phyloP scores from a whole-genome alignment of 2,113 vertebrate species.

The Rhabdornis inornatus region DNA sequence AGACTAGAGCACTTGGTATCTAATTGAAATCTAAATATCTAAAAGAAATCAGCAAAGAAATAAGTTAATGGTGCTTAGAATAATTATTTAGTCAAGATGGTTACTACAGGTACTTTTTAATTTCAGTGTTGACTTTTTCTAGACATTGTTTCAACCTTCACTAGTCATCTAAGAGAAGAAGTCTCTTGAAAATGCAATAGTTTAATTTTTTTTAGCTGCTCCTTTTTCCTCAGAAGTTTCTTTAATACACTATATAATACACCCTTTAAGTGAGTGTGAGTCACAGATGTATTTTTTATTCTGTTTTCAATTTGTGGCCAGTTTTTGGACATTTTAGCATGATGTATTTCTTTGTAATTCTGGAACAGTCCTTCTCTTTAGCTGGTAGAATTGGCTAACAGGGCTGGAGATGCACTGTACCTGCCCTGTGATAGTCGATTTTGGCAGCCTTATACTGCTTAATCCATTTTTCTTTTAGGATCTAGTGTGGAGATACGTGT shows the following conservation, averaged over 20 bases:
- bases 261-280: not conserved
- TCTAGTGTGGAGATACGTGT: not conserved
- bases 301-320: not conserved
- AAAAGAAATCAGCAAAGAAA: not conserved
- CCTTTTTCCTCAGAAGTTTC: not conserved
- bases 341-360: not conserved
- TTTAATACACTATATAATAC: not conserved
- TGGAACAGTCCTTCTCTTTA: not conserved
- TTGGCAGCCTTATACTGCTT: not conserved
- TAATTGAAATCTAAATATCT: not conserved
- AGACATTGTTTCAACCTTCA: not conserved
- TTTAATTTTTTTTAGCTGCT: not conserved
- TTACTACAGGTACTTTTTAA: not conserved
- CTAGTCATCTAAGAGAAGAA: not conserved
- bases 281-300: not conserved
- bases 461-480: not conserved
- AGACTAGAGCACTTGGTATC: not conserved
- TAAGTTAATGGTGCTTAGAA: not conserved
- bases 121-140: not conserved
- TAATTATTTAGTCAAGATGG: not conserved
- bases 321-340: not conserved
- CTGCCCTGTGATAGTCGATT: not conserved
- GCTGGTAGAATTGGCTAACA: not conserved
- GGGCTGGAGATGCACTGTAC: not conserved
- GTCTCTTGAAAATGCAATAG: not conserved